Conservation (phyloP, 2,797 vertebrate genomes). For the Helicolenus hilgendorfi region DNA sequence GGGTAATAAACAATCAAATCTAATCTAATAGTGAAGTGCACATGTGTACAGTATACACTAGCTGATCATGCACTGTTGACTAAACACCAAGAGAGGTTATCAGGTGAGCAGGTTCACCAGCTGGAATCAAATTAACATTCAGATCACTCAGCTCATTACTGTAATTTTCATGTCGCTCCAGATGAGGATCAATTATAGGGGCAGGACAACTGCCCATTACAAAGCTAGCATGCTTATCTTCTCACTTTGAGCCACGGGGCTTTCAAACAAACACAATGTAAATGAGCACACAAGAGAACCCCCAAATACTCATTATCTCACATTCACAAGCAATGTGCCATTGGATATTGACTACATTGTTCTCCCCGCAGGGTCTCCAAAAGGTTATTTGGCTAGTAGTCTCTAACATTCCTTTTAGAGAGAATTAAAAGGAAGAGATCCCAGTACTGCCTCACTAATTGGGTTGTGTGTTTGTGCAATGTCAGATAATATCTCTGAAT, state of each 20-base stretch:
- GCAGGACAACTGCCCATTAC: slow-evolving; percentile 67
- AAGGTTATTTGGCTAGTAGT: slow-evolving; percentile 73
- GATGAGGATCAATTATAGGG: slow-evolving; percentile 71
- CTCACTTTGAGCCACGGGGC: slow-evolving; percentile 52
- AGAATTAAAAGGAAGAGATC: slow-evolving; percentile 41
- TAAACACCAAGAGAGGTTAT: slow-evolving; percentile 30
- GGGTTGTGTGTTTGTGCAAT: slow-evolving; percentile 49
- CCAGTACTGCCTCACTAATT: slow-evolving; percentile 51
- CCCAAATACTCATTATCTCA: slow-evolving; percentile 77
- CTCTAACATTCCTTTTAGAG: slow-evolving; percentile 61
- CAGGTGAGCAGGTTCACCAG: slow-evolving; percentile 68
- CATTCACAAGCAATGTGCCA: slow-evolving; percentile 64
- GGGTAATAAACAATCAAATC: too few relatives aligned
- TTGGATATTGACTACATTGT: slow-evolving; percentile 76
- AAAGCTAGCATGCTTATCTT: slow-evolving; percentile 62
- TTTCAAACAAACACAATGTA: slow-evolving; percentile 68
- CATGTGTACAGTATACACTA: background rate
- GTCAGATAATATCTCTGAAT: slow-evolving; percentile 56
- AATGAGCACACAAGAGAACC: slow-evolving; percentile 61
- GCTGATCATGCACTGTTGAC: background rate
- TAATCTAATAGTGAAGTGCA: background rate
- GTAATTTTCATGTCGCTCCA: slow-evolving; percentile 72
- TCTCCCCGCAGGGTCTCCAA: slow-evolving; percentile 68
- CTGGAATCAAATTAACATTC: slow-evolving; percentile 70
- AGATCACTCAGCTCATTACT: slow-evolving; percentile 69